Percentiles rank a stretch among this genome's conserved stretches.
Conservation (phyloP, 2,888 invertebrate species). For the Furcula furcula region DNA sequence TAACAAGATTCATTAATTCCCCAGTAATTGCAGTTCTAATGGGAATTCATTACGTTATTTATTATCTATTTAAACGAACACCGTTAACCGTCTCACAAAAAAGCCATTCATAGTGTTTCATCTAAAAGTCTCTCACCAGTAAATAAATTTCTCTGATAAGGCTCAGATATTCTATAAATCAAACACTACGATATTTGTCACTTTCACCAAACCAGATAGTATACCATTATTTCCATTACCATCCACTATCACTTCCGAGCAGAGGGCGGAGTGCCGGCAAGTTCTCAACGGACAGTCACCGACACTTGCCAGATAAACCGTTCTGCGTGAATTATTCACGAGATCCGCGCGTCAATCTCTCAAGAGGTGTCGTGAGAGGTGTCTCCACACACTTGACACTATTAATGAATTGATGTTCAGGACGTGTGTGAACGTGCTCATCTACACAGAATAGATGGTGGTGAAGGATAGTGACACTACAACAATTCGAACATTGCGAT, state of each 20-base stretch:
- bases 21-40: not conserved
- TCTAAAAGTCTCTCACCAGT: constrained; percentile 12
- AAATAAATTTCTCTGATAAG: constrained; percentile 19
- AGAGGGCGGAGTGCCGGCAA: constrained; percentile 8
- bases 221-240: constrained; percentile 28
- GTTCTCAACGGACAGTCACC: constrained; percentile 10
- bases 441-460: not conserved
- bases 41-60: not conserved
- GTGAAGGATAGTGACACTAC: constrained; percentile 1
- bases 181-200: constrained; percentile 21
- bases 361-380: constrained; percentile 19
- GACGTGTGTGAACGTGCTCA: constrained; percentile 6
- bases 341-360: constrained; percentile 35
- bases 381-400: constrained; percentile 28
- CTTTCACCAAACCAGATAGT: constrained; percentile 21
- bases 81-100: constrained; percentile 7
- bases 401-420: constrained; percentile 28
- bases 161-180: constrained; percentile 22
- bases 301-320: constrained; percentile 30
- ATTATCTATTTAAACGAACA: not conserved
- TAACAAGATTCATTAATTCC: too few species aligned
- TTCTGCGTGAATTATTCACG: constrained; percentile 42
- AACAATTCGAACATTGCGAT: not conserved
- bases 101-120: constrained; percentile 13
- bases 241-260: constrained; percentile 15